Evolutionary conservation across 30 jellyfish, hydroid and myxozoan species (phyloP).

Genomic region (Sanderia malayensis): DNA sequence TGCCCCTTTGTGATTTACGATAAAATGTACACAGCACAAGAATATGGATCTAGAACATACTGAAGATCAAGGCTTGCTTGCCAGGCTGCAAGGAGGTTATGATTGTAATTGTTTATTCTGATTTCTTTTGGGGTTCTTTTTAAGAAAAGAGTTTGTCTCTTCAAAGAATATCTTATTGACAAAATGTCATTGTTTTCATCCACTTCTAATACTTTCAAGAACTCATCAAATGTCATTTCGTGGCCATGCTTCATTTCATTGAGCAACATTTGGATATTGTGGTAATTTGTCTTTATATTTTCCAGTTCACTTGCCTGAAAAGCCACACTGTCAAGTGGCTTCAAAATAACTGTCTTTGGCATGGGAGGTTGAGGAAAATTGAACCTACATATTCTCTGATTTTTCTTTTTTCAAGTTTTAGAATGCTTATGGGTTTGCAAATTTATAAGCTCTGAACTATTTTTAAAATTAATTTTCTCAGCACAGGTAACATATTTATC

Average conservation of each 20-base stretch:
- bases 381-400: conserved; percentile 33
- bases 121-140: conserved; percentile 20
- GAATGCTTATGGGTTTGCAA: no score
- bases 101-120: no score
- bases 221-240: not conserved
- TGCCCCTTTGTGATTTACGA: conserved; percentile 36
- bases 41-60: conserved; percentile 43
- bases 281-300: not conserved
- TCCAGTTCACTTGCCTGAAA: not conserved
- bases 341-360: conserved; percentile 16
- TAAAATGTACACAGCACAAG: conserved; percentile 46
- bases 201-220: conserved; percentile 15
- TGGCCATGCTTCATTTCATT: conserved; percentile 31
- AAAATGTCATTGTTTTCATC: not conserved
- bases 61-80: no score
- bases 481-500: conserved; percentile 30
- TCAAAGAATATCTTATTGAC: conserved; percentile 20
- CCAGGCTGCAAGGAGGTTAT: no score
- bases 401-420: no score
- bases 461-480: conserved; percentile 3
- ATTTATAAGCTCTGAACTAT: conserved; percentile 21
- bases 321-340: conserved; percentile 14
- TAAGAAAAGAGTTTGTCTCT: conserved; percentile 14
- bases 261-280: conserved; percentile 7
- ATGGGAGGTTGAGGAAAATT: conserved; percentile 41